These are phyloP conservation scores for Hyposoter dolosus DNA, from an alignment of 2,888 invertebrate genomes.

Conservation along the genomic window DNA sequence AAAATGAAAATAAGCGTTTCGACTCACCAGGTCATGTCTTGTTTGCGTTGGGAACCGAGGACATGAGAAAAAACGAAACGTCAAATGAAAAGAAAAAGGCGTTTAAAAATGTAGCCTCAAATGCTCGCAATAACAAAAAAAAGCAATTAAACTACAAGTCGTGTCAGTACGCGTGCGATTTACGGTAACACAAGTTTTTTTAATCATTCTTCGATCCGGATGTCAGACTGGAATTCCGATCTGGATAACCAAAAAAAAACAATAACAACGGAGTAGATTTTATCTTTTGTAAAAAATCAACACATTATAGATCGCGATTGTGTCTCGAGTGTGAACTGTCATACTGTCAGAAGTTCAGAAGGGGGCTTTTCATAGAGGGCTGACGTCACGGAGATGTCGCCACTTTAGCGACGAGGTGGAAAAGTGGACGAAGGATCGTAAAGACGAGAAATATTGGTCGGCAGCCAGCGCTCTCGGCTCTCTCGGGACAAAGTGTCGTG, in stretches of 20 bases:
- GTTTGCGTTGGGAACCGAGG: background rate
- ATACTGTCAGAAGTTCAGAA: background rate
- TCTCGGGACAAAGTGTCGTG: conserved; percentile 47
- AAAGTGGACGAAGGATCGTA: conserved; percentile 7
- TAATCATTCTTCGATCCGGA: background rate
- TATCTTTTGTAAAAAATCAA: background rate
- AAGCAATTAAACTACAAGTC: background rate
- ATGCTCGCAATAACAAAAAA: background rate
- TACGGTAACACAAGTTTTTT: background rate
- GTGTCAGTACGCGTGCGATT: background rate
- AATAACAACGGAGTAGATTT: background rate
- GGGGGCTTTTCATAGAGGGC: background rate
- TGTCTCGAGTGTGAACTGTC: background rate
- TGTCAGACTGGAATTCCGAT: background rate
- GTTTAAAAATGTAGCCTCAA: too few species aligned
- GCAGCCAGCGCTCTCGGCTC: conserved; percentile 11
- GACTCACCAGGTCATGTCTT: conserved; percentile 73
- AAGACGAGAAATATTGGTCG: conserved; percentile 62
- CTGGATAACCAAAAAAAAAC: background rate
- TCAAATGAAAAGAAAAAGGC: background rate
- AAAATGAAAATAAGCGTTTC: background rate
- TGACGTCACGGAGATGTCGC: conserved; percentile 49
- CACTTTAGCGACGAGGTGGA: conserved; percentile 30
- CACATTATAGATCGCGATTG: background rate
- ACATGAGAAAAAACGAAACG: background rate